A percentile compares a stretch with the other conserved stretches of the same genome.
phyloP scores from a whole-genome alignment of 2,797 vertebrate genomes.

The Alfaro cultratus region DNA sequence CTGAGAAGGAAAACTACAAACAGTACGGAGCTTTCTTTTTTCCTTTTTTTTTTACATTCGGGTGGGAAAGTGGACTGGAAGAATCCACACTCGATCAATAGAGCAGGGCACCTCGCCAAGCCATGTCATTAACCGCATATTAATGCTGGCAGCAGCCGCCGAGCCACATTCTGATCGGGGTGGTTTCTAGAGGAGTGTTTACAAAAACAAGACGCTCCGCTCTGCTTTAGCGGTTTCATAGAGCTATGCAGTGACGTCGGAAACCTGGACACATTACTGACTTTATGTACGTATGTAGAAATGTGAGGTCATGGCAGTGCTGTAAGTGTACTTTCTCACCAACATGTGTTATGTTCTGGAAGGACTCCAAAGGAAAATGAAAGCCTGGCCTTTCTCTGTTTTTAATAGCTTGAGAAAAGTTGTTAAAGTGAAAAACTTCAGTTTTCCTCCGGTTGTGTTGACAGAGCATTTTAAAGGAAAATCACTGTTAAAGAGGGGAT shows the following conservation, averaged over 20 bases:
- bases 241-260: slow-evolving; percentile 76
- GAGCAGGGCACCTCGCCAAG: slow-evolving; percentile 70
- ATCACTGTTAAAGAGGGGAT: neutral
- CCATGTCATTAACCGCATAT: slow-evolving; percentile 80
- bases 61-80: slow-evolving; percentile 68
- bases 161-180: slow-evolving; percentile 73
- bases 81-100: slow-evolving; percentile 77
- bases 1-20: slow-evolving; percentile 51
- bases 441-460: slow-evolving; percentile 5
- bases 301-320: slow-evolving; percentile 64
- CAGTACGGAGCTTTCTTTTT: slow-evolving; percentile 26
- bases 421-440: slow-evolving; percentile 19
- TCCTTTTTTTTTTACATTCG: slow-evolving; percentile 72
- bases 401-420: slow-evolving; percentile 37
- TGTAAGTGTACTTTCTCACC: slow-evolving; percentile 66
- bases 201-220: slow-evolving; percentile 76
- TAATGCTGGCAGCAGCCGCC: slow-evolving; percentile 74
- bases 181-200: slow-evolving; percentile 80
- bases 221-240: slow-evolving; percentile 72
- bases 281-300: slow-evolving; percentile 61
- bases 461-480: neutral
- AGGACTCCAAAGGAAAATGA: slow-evolving; percentile 44
- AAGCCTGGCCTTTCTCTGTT: slow-evolving; percentile 41
- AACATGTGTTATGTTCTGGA: slow-evolving; percentile 50
- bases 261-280: slow-evolving; percentile 52